Percentiles rank a stretch among this genome's conserved stretches.
These are phyloP conservation scores for Tenthredo amoena DNA, from an alignment of 2,888 invertebrate species.

Conservation along the genomic window DNA sequence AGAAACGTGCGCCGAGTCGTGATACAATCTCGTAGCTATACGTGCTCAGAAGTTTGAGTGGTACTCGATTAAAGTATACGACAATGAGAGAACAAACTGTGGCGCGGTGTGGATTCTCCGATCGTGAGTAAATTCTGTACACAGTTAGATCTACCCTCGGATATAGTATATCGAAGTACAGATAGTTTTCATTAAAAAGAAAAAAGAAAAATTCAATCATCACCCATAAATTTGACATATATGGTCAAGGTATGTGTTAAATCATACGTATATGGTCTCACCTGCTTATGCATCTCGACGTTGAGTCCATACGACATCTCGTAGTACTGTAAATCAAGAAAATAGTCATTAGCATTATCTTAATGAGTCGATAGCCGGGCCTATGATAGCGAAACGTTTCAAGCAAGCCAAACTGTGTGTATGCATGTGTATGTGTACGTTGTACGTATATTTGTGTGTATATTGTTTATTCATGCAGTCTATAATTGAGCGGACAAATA, in stretches of 20 bases:
- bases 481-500: slow-evolving; percentile 22
- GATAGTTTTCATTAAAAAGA: too few species aligned
- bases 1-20: slow-evolving; percentile 23
- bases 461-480: slow-evolving; percentile 19
- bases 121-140: background rate
- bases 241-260: background rate
- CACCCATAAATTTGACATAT: background rate
- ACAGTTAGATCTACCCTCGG: background rate
- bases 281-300: slow-evolving; percentile 99
- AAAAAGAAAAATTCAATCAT: too few species aligned
- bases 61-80: slow-evolving; percentile 42
- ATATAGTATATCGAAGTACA: background rate
- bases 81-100: slow-evolving; percentile 24
- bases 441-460: background rate
- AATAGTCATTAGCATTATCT: slow-evolving; percentile 43
- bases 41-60: slow-evolving; percentile 43
- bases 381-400: slow-evolving; percentile 7
- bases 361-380: background rate
- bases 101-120: background rate
- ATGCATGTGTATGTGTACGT: background rate
- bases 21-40: slow-evolving; percentile 17
- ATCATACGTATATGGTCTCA: slow-evolving; percentile 77
- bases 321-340: slow-evolving; percentile 90
- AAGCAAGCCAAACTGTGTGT: slow-evolving; percentile 38
- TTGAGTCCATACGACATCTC: slow-evolving; percentile 99